A percentile compares a stretch with the other conserved stretches of the same genome.
Evolutionary conservation across 2,888 invertebrate species (phyloP).

Genomic region (Cyclophora punctaria): DNA sequence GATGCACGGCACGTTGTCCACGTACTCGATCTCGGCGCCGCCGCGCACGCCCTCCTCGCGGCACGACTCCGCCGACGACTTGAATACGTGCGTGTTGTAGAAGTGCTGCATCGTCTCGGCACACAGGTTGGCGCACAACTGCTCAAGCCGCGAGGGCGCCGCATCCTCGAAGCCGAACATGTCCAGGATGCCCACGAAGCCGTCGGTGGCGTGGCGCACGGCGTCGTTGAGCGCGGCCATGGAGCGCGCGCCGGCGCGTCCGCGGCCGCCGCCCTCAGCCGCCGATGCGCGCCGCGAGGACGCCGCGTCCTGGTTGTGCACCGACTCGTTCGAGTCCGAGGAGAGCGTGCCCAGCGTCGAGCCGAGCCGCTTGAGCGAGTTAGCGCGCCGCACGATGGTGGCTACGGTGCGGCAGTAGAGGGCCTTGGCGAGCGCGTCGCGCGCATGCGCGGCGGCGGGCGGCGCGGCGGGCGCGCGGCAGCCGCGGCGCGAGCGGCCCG

Average conservation of each 20-base stretch:
- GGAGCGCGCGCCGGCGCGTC: slow-evolving; percentile 87
- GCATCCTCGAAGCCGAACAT: slow-evolving; percentile 98
- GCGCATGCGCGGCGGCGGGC: slow-evolving; percentile 90
- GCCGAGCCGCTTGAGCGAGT: slow-evolving; percentile 90
- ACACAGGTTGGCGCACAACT: slow-evolving; percentile 95
- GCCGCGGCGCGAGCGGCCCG: slow-evolving; percentile 86
- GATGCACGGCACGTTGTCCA: slow-evolving; percentile 96
- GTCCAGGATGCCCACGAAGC: slow-evolving; percentile 95
- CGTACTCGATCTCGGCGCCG: slow-evolving; percentile 93
- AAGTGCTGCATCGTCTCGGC: slow-evolving; percentile 99
- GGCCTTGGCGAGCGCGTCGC: slow-evolving; percentile 92
- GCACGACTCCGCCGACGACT: slow-evolving; percentile 94
- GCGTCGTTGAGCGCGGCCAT: slow-evolving; percentile 95
- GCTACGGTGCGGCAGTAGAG: slow-evolving; percentile 95
- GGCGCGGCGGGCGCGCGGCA: slow-evolving; percentile 76
- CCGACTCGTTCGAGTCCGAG: slow-evolving; percentile 94
- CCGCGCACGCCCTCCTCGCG: slow-evolving; percentile 93
- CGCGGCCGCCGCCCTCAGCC: slow-evolving; percentile 81
- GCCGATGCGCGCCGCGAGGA: slow-evolving; percentile 91
- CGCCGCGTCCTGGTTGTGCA: slow-evolving; percentile 90
- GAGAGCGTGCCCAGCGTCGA: slow-evolving; percentile 90
- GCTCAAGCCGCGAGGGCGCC: slow-evolving; percentile 91
- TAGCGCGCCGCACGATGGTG: slow-evolving; percentile 93
- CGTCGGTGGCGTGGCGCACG: slow-evolving; percentile 93
- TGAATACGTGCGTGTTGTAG: slow-evolving; percentile 97